Conservation (phyloP, 2,113 vertebrate species). For the Sciurus niger region DNA sequence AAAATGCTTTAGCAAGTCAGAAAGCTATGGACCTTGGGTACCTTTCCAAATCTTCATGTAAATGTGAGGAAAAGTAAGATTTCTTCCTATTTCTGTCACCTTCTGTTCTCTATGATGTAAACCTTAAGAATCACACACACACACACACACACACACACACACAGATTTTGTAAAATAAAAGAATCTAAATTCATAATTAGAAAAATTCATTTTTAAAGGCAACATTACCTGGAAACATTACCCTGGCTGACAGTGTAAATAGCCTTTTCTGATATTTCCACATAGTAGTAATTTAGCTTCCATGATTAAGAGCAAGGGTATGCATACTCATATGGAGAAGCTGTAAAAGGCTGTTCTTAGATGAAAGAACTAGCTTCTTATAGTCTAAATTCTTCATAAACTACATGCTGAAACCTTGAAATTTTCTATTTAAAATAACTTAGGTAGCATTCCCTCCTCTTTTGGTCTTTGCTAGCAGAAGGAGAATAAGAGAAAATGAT, state of each 20-base stretch:
- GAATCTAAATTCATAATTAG: not conserved
- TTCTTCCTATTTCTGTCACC: not conserved
- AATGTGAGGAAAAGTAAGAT: not conserved
- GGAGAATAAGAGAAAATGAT: not conserved
- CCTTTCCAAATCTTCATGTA: not conserved
- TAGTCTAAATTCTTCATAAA: not conserved
- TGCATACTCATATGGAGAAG: not conserved
- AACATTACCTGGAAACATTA: not conserved
- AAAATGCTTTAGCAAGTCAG: not conserved
- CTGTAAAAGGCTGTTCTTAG: not conserved
- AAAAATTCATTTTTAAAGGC: not conserved
- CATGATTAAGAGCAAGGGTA: not conserved
- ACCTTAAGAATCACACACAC: not conserved
- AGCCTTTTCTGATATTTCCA: not conserved
- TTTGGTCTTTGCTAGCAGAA: not conserved
- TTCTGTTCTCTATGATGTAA: not conserved
- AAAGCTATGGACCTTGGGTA: not conserved
- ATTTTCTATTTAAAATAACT: not conserved
- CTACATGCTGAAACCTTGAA: not conserved
- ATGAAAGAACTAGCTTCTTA: not conserved
- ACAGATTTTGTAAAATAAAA: slow-evolving; percentile 12
- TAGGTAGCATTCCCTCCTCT: not conserved
- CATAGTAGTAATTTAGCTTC: not conserved
- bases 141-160: not conserved
- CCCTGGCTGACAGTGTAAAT: rapidly evolving